Evolutionary conservation across 2,113 vertebrate species (phyloP).

Genomic region (Lichenostomus cassidix): DNA sequence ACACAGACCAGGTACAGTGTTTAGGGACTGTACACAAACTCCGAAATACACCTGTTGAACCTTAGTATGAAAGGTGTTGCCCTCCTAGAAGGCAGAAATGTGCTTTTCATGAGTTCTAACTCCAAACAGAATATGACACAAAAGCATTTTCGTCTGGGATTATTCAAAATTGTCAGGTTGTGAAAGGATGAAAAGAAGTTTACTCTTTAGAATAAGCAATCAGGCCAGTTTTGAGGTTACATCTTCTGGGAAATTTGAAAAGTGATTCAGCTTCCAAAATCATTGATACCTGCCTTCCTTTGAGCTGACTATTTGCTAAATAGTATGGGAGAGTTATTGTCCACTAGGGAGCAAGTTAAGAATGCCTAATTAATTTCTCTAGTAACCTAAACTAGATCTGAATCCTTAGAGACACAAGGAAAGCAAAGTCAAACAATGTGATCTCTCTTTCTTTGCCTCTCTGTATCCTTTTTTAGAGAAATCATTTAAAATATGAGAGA

Average conservation of each 20-base stretch:
- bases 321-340: neutral
- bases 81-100: neutral
- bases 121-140: neutral
- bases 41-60: neutral
- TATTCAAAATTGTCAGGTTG: neutral
- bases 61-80: neutral
- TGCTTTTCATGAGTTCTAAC: neutral
- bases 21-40: neutral
- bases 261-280: neutral
- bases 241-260: slow-evolving; percentile 27
- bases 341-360: neutral
- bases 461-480: neutral
- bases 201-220: neutral
- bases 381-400: slow-evolving; percentile 30
- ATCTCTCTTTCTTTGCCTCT: neutral
- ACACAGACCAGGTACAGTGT: neutral
- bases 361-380: slow-evolving; percentile 49
- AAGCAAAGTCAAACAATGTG: slow-evolving; percentile 23
- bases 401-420: neutral
- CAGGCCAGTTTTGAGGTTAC: slow-evolving; percentile 4
- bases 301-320: slow-evolving; percentile 11
- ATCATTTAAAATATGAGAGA: slow-evolving; percentile 12
- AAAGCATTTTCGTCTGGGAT: neutral
- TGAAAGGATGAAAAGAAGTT: neutral
- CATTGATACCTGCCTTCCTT: neutral